Conservation (phyloP, 2,888 invertebrate species). For the Diaperis boleti region DNA sequence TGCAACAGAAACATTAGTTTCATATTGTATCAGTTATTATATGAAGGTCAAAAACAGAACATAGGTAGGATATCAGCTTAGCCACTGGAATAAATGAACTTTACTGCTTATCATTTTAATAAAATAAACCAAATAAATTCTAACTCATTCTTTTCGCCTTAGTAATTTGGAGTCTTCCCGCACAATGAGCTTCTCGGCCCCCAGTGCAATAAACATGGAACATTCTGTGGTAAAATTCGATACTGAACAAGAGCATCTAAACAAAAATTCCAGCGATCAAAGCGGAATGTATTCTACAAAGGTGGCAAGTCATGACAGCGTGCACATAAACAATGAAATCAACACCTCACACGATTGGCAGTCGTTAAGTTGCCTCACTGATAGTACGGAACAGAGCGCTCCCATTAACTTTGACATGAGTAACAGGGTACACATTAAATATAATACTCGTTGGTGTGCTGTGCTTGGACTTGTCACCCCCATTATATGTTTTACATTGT, state of each 20-base stretch:
- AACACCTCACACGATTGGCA: slow-evolving; percentile 78
- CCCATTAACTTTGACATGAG: slow-evolving; percentile 94
- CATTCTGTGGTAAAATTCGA: slow-evolving; percentile 79
- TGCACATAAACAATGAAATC: slow-evolving; percentile 53
- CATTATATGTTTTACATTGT: no score
- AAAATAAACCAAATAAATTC: neutral
- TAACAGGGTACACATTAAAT: slow-evolving; percentile 78
- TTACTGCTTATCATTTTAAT: neutral
- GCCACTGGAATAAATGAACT: neutral
- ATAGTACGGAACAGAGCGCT: slow-evolving; percentile 91
- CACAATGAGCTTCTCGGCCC: slow-evolving; percentile 86
- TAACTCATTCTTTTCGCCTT: neutral
- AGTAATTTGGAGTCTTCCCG: slow-evolving; percentile 79
- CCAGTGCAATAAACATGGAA: slow-evolving; percentile 86
- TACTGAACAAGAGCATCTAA: slow-evolving; percentile 67
- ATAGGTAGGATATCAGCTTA: neutral
- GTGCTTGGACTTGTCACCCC: no score
- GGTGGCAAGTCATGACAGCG: slow-evolving; percentile 66
- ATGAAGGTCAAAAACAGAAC: neutral
- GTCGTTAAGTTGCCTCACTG: slow-evolving; percentile 86
- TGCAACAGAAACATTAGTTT: no score
- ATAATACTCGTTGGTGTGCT: neutral
- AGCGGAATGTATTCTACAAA: slow-evolving; percentile 56
- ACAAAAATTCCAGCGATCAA: slow-evolving; percentile 61
- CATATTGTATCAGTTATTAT: neutral